phyloP scores from a whole-genome alignment of 2,888 invertebrate species.

The Luperina testacea region DNA sequence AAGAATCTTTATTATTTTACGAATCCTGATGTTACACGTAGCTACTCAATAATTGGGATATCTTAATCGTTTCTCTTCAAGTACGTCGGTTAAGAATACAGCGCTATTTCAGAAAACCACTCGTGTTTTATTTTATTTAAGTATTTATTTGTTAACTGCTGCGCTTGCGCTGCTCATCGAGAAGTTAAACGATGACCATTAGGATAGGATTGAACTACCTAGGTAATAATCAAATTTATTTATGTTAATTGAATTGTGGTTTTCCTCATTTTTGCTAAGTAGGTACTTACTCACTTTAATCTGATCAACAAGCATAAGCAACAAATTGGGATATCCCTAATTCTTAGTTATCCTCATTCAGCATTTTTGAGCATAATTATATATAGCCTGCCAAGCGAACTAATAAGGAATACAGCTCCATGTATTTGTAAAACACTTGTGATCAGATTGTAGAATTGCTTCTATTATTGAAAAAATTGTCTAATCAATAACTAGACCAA shows the following conservation, averaged over 20 bases:
- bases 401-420: not conserved
- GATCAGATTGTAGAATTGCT: not conserved
- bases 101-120: too few relatives aligned
- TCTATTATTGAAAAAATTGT: not conserved
- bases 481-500: not conserved
- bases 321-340: not conserved
- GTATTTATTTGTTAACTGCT: too few relatives aligned
- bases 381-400: too few relatives aligned
- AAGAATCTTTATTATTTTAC: too few relatives aligned
- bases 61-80: too few relatives aligned
- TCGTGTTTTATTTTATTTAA: too few relatives aligned
- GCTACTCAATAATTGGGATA: too few relatives aligned
- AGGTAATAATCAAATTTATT: not conserved
- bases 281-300: not conserved
- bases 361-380: not conserved
- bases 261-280: not conserved
- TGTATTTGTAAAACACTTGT: not conserved
- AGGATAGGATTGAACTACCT: too few relatives aligned
- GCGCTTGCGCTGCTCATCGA: too few relatives aligned
- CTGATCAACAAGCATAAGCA: not conserved
- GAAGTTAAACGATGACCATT: too few relatives aligned
- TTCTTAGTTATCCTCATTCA: slow-evolving; percentile 2
- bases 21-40: too few relatives aligned
- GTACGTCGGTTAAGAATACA: too few relatives aligned
- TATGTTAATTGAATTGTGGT: not conserved